These are phyloP conservation scores for Oikopleura albicans DNA, from an alignment of 23 tunicate species.

Conservation along the genomic window DNA sequence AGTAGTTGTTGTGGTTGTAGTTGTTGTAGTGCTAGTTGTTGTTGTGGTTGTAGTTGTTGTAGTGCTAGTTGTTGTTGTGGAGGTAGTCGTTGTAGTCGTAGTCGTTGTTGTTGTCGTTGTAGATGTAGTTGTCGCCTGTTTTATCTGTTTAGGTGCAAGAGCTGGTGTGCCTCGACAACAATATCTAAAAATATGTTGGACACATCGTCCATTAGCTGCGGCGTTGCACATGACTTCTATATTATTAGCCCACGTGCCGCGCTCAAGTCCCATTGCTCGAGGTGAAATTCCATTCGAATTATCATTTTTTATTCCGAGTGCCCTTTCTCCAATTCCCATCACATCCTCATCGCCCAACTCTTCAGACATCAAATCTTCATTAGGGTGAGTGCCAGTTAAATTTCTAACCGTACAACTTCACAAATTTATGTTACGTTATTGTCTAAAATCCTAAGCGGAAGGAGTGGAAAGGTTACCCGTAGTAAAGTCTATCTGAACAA, in stretches of 20 bases:
- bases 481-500: too few relatives aligned
- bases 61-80: neutral
- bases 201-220: neutral
- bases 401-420: too few relatives aligned
- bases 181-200: neutral
- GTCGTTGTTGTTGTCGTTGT: constrained; percentile 13
- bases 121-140: neutral
- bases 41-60: constrained; percentile 4
- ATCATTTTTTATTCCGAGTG: too few relatives aligned
- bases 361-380: too few relatives aligned
- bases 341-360: too few relatives aligned
- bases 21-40: neutral
- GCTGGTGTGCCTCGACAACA: neutral
- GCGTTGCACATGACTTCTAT: neutral
- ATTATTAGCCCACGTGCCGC: neutral
- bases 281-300: neutral
- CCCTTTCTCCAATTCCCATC: too few relatives aligned
- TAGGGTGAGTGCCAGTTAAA: too few relatives aligned
- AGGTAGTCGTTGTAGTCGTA: constrained; percentile 10
- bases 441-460: too few relatives aligned
- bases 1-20: constrained; percentile 16
- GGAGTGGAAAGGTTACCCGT: too few relatives aligned
- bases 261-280: neutral
- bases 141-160: neutral
- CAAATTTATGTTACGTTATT: too few relatives aligned